These are phyloP conservation scores for Bombus impatiens DNA, from an alignment of 1,140 invertebrate species.

Conservation along the genomic window DNA sequence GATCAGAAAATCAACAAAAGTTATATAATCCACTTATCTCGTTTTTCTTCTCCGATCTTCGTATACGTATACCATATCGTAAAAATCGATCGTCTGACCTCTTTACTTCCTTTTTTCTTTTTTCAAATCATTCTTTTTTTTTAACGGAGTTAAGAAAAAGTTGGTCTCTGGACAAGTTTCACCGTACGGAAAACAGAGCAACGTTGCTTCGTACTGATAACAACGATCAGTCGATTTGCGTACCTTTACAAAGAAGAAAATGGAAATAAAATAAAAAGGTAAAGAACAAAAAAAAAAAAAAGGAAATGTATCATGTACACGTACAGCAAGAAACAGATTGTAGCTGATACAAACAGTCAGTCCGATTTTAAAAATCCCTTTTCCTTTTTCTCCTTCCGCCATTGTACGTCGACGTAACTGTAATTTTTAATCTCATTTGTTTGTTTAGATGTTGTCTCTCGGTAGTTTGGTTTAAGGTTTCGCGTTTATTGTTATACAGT, in stretches of 20 bases:
- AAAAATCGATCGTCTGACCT: not conserved
- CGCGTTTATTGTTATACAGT: conserved; percentile 17
- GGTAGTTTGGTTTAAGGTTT: conserved; percentile 13
- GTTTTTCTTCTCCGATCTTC: not conserved
- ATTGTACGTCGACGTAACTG: conserved; percentile 12
- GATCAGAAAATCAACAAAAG: not conserved
- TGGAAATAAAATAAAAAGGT: not conserved
- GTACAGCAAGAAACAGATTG: not conserved
- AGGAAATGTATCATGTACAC: too few relatives aligned
- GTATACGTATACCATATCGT: not conserved
- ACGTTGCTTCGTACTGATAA: conserved; percentile 18
- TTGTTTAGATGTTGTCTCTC: conserved; percentile 18
- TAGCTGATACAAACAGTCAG: not conserved
- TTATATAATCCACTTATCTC: too few relatives aligned
- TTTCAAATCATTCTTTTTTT: not conserved
- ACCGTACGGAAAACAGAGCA: not conserved
- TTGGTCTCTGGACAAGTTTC: not conserved
- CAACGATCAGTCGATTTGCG: not conserved
- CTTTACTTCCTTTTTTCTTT: not conserved
- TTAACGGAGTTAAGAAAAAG: not conserved
- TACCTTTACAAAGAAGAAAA: not conserved
- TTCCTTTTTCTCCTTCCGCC: not conserved
- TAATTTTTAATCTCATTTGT: conserved; percentile 22
- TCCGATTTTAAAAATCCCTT: not conserved
- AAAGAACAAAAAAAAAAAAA: not conserved